Evolutionary conservation across 2,888 invertebrate genomes (phyloP).

Genomic region (Seira musarum): DNA sequence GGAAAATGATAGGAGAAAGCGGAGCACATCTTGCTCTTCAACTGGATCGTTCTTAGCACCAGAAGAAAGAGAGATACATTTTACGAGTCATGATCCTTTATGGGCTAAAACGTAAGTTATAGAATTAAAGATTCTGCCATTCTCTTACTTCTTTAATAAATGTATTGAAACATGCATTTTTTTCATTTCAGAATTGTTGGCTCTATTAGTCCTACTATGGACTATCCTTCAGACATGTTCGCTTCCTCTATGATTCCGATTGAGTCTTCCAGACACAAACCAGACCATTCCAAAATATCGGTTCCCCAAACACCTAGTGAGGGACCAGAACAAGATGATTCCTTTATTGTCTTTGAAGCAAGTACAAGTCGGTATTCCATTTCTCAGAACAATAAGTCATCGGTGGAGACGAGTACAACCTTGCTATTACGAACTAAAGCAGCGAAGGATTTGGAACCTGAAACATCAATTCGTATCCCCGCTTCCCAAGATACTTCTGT

Average conservation of each 20-base stretch:
- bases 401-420: constrained; percentile 13
- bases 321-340: constrained; percentile 70
- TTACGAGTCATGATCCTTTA: constrained; percentile 80
- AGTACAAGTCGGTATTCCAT: constrained; percentile 10
- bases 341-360: constrained; percentile 74
- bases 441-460: background rate
- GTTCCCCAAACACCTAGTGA: constrained; percentile 64
- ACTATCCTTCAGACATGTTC: constrained; percentile 55
- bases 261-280: constrained; percentile 33
- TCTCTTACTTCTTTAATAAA: no score
- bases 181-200: constrained; percentile 36
- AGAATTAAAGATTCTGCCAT: background rate
- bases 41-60: constrained; percentile 55
- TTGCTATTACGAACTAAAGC: background rate
- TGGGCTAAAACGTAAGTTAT: constrained; percentile 73
- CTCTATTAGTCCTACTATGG: constrained; percentile 57
- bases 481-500: constrained; percentile 44
- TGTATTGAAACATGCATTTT: no score
- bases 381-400: background rate
- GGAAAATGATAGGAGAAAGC: constrained; percentile 35
- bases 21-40: constrained; percentile 52
- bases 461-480: constrained; percentile 48
- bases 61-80: constrained; percentile 69
- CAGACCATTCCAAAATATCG: constrained; percentile 65
- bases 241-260: constrained; percentile 22